Base-by-base conservation (phyloP, 2,888 invertebrate species). In the Calameuta filiformis region DNA sequence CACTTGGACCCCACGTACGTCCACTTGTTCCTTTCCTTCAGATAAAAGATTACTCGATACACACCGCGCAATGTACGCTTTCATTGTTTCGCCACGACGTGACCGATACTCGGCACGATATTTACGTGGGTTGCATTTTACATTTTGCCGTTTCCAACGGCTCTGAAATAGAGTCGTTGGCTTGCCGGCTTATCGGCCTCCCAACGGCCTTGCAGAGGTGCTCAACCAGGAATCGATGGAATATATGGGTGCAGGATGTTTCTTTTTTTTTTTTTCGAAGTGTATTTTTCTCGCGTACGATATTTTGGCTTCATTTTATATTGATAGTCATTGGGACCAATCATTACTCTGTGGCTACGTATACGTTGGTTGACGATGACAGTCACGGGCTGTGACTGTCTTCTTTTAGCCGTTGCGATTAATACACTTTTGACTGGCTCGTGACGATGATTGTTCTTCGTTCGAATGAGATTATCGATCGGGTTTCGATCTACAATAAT, bases 131-230 rank as follows among this genome's bases (percentile, higher is more conserved):
- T 56, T 56, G 56, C 56, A 56, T 56, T 56, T 56, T 56, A 56
- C 23, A 56, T 56, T 56, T 56, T 56, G 23, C 23, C 9, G 56
- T 56, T 56, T 85, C 81, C 73, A 75, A 81, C 35, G 76, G 73
- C 77, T 82, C 79, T 80, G 79, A 71, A 73, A 84, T 79, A 77
- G 77, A 82, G 75, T 79, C 74, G 77, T 84, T 80, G 79, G 73
- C 69, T 78, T 33, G 56, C 56, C 33, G 79, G 68, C 81, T 82
- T 83, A 82, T 80, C 79, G 77, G 78, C 79, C 79, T 83, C 77
- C 77, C 76, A 73, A 78, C 79, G 82, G 78, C 81, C 84, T 84
- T 84, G 79, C 84, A 84, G 82, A 73, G 82, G 77, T 77, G 33
- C 82, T 83, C 82, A 79, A 69, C 71, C 73, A 31, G 23, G 56